phyloP scores from a whole-genome alignment of 1,140 invertebrate species.

The Stratiolaelaps scimitus region DNA sequence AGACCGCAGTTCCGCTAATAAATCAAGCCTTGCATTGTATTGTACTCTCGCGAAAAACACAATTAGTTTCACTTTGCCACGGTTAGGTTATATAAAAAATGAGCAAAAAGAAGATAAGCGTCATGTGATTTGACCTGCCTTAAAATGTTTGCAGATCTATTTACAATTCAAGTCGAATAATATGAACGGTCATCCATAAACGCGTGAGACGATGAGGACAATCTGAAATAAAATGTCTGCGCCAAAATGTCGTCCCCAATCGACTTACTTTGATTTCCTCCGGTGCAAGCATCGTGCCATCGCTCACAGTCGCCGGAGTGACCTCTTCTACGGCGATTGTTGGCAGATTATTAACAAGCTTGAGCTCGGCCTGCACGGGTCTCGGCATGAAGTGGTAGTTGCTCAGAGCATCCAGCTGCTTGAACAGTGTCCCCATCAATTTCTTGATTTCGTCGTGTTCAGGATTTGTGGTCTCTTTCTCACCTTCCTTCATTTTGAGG shows the following conservation, averaged over 20 bases:
- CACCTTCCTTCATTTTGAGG: conserved; percentile 52
- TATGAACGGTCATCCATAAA: too few relatives aligned
- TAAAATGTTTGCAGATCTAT: too few relatives aligned
- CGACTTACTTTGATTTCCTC: conserved; percentile 67
- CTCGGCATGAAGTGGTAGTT: conserved; percentile 91
- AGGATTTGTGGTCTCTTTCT: conserved; percentile 51
- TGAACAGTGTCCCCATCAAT: conserved; percentile 63
- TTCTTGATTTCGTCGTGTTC: conserved; percentile 61
- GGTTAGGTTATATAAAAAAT: background rate
- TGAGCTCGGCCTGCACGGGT: conserved; percentile 65
- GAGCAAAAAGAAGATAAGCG: too few relatives aligned
- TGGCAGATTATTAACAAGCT: conserved; percentile 78
- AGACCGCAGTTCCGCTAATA: too few relatives aligned
- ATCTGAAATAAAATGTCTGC: conserved; percentile 26
- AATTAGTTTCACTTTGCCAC: background rate
- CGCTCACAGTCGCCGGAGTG: conserved; percentile 68
- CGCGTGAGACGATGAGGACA: too few relatives aligned
- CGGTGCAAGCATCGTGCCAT: conserved; percentile 74
- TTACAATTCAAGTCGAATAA: too few relatives aligned
- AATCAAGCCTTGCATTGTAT: conserved; percentile 26
- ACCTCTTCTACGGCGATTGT: conserved; percentile 89
- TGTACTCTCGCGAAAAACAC: background rate
- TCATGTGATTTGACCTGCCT: too few relatives aligned
- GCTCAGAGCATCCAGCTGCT: conserved; percentile 75
- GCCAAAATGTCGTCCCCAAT: conserved; percentile 21